phyloP scores from a whole-genome alignment of 2,113 vertebrate genomes.

The Anolis sagrei region DNA sequence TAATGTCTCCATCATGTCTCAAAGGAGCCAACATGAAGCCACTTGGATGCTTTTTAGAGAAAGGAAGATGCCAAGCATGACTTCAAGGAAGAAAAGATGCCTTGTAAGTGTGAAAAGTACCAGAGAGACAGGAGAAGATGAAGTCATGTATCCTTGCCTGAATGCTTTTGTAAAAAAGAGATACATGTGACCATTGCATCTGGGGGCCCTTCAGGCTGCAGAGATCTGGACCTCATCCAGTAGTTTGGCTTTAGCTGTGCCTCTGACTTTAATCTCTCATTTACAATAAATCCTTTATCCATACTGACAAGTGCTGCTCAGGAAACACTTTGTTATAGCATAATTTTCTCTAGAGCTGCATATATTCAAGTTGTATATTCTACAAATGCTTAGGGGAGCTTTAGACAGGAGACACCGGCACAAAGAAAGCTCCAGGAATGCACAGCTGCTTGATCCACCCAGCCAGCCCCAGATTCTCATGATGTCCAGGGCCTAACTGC shows the following conservation, averaged over 20 bases:
- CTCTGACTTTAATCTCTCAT: not conserved
- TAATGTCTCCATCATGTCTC: not conserved
- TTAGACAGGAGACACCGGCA: constrained; percentile 37
- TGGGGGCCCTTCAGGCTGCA: too few species aligned
- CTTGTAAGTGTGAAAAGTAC: not conserved
- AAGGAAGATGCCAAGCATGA: not conserved
- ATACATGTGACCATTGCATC: too few species aligned
- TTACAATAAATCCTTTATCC: constrained; percentile 27
- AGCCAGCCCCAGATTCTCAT: constrained; percentile 33
- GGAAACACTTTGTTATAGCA: constrained; percentile 20
- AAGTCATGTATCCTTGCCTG: too few species aligned
- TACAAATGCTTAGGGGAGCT: constrained; percentile 52
- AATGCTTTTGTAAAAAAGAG: too few species aligned
- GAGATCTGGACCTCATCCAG: not conserved
- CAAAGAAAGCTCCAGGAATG: constrained; percentile 65
- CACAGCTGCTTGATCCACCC: constrained; percentile 67
- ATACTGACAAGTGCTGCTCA: not conserved
- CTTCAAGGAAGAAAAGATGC: not conserved
- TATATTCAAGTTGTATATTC: constrained; percentile 44
- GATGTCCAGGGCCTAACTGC: constrained; percentile 33
- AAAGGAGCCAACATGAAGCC: not conserved
- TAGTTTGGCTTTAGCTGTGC: not conserved
- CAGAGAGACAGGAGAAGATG: not conserved
- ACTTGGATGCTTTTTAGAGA: not conserved
- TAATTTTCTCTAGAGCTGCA: not conserved